Percentiles rank a stretch among this genome's conserved stretches.
Evolutionary conservation across 2,797 vertebrate species (phyloP).

Genomic region (Gallinago solitaria): DNA sequence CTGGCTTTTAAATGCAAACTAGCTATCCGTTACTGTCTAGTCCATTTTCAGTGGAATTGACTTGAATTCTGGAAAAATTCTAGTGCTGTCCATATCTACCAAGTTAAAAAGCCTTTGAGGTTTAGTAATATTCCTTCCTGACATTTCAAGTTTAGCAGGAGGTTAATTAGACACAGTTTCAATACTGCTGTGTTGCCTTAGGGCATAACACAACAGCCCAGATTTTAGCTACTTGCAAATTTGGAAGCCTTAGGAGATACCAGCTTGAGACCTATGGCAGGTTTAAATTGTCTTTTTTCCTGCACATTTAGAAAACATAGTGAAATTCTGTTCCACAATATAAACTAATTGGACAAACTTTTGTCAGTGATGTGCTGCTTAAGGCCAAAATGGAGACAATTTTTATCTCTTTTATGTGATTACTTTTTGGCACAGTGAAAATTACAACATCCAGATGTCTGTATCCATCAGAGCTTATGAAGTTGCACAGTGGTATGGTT

Average conservation of each 20-base stretch:
- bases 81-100: not conserved
- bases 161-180: conserved; percentile 73
- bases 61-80: conserved; percentile 27
- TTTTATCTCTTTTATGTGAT: not conserved
- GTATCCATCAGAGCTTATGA: not conserved
- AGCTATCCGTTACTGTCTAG: not conserved
- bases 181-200: conserved; percentile 33
- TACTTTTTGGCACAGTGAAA: conserved; percentile 25
- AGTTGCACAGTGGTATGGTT: not conserved
- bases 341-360: conserved; percentile 57
- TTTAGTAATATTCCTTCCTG: conserved; percentile 46
- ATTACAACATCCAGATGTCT: conserved; percentile 24
- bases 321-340: conserved; percentile 25
- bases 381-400: conserved; percentile 42
- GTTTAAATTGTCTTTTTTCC: conserved; percentile 53
- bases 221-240: conserved; percentile 47
- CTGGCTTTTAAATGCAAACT: conserved; percentile 10
- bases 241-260: conserved; percentile 56
- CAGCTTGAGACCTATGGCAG: conserved; percentile 49
- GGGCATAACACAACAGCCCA: conserved; percentile 32
- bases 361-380: conserved; percentile 7
- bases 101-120: not conserved
- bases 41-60: conserved; percentile 27
- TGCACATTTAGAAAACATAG: conserved; percentile 22
- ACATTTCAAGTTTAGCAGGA: conserved; percentile 71